Evolutionary conservation across 2,888 invertebrate genomes (phyloP).

Genomic region (Leptarthrus brevirostris): DNA sequence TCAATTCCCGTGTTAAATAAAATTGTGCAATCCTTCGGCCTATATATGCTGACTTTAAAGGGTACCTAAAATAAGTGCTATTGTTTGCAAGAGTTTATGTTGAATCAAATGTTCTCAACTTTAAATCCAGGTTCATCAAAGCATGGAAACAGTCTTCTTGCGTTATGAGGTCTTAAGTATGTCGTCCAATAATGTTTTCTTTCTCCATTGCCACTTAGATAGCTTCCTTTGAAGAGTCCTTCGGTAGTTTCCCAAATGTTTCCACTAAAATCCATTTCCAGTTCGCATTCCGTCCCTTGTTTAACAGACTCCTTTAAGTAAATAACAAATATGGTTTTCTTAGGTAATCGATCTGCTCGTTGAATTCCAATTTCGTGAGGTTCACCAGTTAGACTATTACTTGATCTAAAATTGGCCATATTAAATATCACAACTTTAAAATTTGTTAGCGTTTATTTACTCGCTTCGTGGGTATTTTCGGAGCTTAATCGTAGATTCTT

Average conservation of each 20-base stretch:
- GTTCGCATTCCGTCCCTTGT: conserved; percentile 71
- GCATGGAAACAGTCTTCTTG: conserved; percentile 82
- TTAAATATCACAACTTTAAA: not conserved
- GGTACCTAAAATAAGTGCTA: conserved; percentile 71
- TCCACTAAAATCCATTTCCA: conserved; percentile 76
- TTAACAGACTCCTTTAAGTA: conserved; percentile 71
- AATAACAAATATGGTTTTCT: conserved; percentile 73
- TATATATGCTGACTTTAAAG: conserved; percentile 73
- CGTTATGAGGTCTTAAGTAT: conserved; percentile 78
- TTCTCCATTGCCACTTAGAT: conserved; percentile 67
- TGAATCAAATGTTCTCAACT: conserved; percentile 63
- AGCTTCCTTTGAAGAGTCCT: conserved; percentile 78
- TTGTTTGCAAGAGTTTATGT: not conserved
- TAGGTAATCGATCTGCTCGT: conserved; percentile 70
- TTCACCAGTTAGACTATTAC: no score
- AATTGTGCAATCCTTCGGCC: conserved; percentile 71
- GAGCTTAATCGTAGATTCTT: conserved; percentile 69
- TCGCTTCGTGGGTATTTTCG: conserved; percentile 58
- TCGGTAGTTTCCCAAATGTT: conserved; percentile 74
- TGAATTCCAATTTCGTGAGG: conserved; percentile 59
- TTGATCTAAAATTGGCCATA: not conserved
- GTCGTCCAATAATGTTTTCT: conserved; percentile 73
- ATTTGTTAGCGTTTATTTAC: conserved; percentile 55
- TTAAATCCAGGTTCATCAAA: conserved; percentile 84
- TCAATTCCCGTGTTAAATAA: conserved; percentile 75